Conservation (phyloP, 2,888 invertebrate species). For the Drosophila anceps region DNA sequence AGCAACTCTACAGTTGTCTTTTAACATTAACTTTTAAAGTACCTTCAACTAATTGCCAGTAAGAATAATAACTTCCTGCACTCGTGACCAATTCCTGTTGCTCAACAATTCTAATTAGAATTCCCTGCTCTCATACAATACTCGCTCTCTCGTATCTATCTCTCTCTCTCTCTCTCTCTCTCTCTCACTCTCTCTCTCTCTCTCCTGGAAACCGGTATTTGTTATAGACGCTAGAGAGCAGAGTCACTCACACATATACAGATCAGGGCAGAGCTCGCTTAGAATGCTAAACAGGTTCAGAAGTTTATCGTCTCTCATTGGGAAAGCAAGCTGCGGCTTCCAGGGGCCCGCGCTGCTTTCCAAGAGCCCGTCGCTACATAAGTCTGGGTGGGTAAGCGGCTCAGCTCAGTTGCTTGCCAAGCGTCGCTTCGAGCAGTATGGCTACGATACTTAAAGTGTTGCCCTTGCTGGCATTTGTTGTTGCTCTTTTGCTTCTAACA, state of each 20-base stretch:
- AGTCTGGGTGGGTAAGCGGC: constrained; percentile 53
- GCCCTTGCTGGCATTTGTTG: constrained; percentile 15
- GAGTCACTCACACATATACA: background rate
- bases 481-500: constrained; percentile 34
- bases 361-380: constrained; percentile 30
- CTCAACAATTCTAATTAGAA: background rate
- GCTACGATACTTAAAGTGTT: constrained; percentile 9
- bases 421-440: constrained; percentile 37
- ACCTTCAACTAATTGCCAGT: background rate
- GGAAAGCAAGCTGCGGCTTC: background rate
- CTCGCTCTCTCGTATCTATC: background rate
- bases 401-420: constrained; percentile 49
- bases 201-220: constrained; percentile 12
- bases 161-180: constrained; percentile 20
- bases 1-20: background rate
- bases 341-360: constrained; percentile 19
- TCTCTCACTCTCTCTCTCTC: constrained; percentile 8
- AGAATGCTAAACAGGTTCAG: constrained; percentile 68
- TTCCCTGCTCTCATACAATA: background rate
- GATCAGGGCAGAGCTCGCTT: constrained; percentile 1
- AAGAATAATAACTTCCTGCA: background rate
- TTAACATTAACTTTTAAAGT: background rate
- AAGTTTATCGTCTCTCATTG: constrained; percentile 54
- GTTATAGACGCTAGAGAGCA: background rate
- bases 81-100: background rate